phyloP scores from a whole-genome alignment of 1,140 invertebrate genomes.

The Philotrypesis tridentata region DNA sequence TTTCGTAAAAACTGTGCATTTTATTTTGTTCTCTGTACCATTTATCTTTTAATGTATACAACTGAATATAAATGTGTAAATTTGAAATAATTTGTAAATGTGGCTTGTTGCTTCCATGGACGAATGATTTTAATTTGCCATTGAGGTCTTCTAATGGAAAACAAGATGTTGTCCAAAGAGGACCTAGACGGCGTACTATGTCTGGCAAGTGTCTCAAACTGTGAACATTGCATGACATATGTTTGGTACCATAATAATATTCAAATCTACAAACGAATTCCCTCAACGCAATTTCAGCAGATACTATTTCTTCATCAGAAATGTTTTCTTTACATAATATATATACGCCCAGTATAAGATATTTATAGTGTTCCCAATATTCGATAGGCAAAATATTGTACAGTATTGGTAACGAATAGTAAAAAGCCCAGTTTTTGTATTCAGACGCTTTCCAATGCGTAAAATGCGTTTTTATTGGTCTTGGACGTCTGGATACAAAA shows the following conservation, averaged over 20 bases:
- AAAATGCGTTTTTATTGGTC: conserved; percentile 51
- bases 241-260: conserved; percentile 30
- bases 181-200: conserved; percentile 16
- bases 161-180: too few relatives aligned
- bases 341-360: conserved; percentile 33
- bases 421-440: conserved; percentile 34
- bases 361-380: conserved; percentile 46
- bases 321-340: conserved; percentile 42
- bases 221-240: conserved; percentile 50
- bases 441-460: conserved; percentile 47
- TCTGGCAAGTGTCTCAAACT: conserved; percentile 47
- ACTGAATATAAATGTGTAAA: too few relatives aligned
- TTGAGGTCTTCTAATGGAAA: too few relatives aligned
- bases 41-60: too few relatives aligned
- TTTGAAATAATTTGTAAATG: conserved; percentile 1
- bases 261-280: conserved; percentile 45
- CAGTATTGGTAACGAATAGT: conserved; percentile 30
- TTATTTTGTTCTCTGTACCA: too few relatives aligned
- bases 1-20: too few relatives aligned
- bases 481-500: conserved; percentile 39
- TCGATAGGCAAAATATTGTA: conserved; percentile 31
- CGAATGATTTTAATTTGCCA: too few relatives aligned
- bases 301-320: conserved; percentile 32
- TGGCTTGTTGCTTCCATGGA: too few relatives aligned
- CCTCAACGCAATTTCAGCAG: conserved; percentile 31